Percentiles rank a stretch among this genome's conserved stretches.
Evolutionary conservation across 2,113 vertebrate genomes (phyloP).

Genomic region (Rhizomys pruinosus): DNA sequence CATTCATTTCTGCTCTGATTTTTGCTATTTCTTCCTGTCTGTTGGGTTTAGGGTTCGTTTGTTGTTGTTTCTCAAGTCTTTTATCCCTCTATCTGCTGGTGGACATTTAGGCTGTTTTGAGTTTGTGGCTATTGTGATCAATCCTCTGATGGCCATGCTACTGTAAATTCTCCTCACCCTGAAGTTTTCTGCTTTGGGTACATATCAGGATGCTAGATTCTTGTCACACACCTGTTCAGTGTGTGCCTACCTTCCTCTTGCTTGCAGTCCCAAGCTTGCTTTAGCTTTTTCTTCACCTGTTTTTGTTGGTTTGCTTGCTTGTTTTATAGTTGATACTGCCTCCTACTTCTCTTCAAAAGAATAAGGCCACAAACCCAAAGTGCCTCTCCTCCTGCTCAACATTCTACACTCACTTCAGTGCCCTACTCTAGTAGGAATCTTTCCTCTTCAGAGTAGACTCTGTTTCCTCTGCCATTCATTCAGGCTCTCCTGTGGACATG

Average conservation of each 20-base stretch:
- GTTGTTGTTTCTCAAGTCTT: too few relatives aligned
- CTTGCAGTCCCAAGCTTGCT: background rate
- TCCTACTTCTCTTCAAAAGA: background rate
- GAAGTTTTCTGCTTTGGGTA: background rate
- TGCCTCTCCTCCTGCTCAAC: background rate
- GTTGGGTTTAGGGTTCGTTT: too few relatives aligned
- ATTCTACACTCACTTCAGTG: background rate
- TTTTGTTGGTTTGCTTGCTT: too few relatives aligned
- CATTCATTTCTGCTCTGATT: too few relatives aligned
- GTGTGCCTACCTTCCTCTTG: background rate
- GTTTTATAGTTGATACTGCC: background rate
- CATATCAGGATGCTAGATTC: too few relatives aligned
- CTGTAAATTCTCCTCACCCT: background rate
- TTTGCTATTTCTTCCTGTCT: too few relatives aligned
- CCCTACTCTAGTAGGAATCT: fast-evolving
- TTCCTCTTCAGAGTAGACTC: background rate
- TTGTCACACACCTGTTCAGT: too few relatives aligned
- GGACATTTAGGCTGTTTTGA: background rate
- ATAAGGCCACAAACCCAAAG: background rate
- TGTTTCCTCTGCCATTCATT: background rate
- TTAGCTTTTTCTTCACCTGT: background rate
- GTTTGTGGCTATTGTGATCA: background rate
- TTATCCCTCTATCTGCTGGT: background rate
- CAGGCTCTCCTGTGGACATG: background rate
- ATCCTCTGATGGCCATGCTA: background rate